Evolutionary conservation across 2,113 vertebrate genomes (phyloP).

Genomic region (Candoia aspera): DNA sequence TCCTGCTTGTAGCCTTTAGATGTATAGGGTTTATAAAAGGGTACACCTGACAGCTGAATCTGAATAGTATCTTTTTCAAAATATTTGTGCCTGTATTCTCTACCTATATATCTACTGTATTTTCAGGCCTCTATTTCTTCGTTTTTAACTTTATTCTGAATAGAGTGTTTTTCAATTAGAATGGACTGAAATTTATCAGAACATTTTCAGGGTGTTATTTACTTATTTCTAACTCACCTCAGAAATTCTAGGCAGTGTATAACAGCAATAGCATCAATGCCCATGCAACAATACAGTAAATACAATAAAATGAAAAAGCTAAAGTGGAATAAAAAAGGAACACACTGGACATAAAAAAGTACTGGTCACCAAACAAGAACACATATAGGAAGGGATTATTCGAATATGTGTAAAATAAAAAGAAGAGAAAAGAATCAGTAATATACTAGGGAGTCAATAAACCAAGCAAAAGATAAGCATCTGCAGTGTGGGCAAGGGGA

Average conservation of each 20-base stretch:
- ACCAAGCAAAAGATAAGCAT: neutral
- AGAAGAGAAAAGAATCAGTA: neutral
- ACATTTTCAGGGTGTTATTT: too few species aligned
- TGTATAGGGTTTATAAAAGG: neutral
- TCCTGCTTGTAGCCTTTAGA: neutral
- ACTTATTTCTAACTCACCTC: too few species aligned
- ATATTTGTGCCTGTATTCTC: neutral
- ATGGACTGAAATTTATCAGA: neutral
- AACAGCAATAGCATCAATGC: neutral
- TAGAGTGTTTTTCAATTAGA: neutral
- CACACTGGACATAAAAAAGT: neutral
- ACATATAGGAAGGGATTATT: neutral
- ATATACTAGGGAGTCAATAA: neutral
- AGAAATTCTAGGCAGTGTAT: neutral
- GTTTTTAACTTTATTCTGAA: neutral
- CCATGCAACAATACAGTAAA: neutral
- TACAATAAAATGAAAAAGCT: neutral
- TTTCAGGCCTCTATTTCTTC: too few species aligned
- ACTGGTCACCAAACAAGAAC: neutral
- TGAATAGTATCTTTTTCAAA: neutral
- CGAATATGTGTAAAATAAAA: neutral
- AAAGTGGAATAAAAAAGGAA: neutral
- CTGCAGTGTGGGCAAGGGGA: neutral
- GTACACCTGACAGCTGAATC: slow-evolving; percentile 20
- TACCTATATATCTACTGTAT: neutral